phyloP scores from a whole-genome alignment of 2,113 vertebrate species.

The Phaethornis superciliosus region DNA sequence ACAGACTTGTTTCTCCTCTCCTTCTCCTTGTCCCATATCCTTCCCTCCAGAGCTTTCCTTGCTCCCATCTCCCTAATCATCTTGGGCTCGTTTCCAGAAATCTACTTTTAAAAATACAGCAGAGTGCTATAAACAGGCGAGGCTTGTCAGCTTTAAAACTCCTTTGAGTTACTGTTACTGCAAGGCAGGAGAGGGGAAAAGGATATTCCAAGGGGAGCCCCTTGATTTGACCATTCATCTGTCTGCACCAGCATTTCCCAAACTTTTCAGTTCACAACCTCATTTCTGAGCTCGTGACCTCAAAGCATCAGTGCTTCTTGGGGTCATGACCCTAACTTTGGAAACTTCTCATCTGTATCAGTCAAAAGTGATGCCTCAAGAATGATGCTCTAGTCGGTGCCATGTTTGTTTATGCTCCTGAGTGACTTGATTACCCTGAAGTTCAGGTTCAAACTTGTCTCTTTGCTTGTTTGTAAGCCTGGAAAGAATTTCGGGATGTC shows the following conservation, averaged over 20 bases:
- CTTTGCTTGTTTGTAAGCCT: slow-evolving; percentile 28
- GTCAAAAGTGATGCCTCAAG: background rate
- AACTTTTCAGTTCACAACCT: background rate
- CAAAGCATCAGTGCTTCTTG: accelerated
- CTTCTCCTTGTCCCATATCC: background rate
- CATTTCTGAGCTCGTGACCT: background rate
- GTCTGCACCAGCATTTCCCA: slow-evolving; percentile 41
- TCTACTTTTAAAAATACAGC: background rate
- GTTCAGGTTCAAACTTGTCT: slow-evolving; percentile 51
- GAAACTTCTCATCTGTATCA: background rate
- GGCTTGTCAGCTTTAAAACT: background rate
- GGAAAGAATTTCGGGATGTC: slow-evolving; percentile 50
- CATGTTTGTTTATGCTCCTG: slow-evolving; percentile 36
- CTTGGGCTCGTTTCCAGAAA: background rate
- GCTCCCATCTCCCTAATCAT: background rate
- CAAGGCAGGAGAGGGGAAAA: background rate
- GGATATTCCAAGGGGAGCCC: slow-evolving; percentile 14
- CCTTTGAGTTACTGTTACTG: background rate
- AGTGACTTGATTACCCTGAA: background rate
- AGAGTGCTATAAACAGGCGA: background rate
- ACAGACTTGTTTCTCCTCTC: background rate
- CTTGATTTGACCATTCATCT: background rate
- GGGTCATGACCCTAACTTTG: background rate
- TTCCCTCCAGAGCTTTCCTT: background rate
- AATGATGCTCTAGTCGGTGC: background rate